Evolutionary conservation across 2,797 vertebrate genomes (phyloP).

Genomic region (Mycteria americana): DNA sequence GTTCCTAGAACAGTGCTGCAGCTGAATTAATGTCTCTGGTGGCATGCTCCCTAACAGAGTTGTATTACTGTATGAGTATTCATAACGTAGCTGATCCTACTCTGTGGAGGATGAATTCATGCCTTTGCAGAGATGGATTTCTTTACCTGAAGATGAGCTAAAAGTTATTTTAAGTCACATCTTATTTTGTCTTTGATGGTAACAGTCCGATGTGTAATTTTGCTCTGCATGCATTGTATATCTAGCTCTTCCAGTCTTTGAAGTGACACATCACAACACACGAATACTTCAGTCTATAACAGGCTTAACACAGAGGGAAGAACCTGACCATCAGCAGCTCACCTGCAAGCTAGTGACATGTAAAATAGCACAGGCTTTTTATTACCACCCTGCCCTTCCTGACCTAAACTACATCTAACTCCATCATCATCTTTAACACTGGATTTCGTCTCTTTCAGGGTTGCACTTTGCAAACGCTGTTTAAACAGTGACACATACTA

Average conservation of each 20-base stretch:
- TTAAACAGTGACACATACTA: background rate
- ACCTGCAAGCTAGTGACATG: background rate
- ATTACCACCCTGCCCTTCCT: background rate
- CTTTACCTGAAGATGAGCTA: background rate
- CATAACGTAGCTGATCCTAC: background rate
- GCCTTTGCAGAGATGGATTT: background rate
- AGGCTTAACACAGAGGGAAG: background rate
- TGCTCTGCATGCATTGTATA: background rate
- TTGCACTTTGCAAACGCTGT: background rate
- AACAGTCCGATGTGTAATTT: background rate
- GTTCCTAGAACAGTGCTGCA: background rate
- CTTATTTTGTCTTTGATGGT: background rate
- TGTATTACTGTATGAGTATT: background rate
- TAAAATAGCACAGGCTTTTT: background rate
- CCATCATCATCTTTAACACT: background rate
- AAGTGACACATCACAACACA: background rate
- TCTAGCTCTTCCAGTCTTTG: background rate
- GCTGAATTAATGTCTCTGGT: background rate
- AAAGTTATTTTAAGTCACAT: background rate
- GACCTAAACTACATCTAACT: background rate
- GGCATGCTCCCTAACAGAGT: background rate
- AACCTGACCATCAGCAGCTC: background rate
- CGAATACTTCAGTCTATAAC: background rate
- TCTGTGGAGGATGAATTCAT: background rate
- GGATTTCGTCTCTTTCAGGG: background rate